Conservation (phyloP, 2,888 invertebrate genomes). For the Cephonodes hylas region DNA sequence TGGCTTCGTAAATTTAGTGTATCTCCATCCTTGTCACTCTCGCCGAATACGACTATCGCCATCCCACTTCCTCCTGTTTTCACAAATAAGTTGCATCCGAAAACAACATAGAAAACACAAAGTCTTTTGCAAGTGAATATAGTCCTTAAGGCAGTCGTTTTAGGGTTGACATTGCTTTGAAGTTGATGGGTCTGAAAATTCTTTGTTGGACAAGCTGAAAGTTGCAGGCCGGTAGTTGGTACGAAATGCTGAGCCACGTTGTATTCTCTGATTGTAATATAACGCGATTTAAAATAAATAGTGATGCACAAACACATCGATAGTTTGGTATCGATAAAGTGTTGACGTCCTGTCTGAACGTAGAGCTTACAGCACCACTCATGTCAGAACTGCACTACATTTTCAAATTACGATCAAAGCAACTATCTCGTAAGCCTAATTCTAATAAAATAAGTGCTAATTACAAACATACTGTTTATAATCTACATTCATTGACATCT, state of each 20-base stretch:
- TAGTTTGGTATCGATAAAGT: slow-evolving; percentile 19
- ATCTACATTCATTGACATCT: no score
- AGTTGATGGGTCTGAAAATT: slow-evolving; percentile 38
- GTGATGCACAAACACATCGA: slow-evolving; percentile 41
- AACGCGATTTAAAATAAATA: slow-evolving; percentile 75
- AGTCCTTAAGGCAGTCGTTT: slow-evolving; percentile 23
- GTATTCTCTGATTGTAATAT: slow-evolving; percentile 77
- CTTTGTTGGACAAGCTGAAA: slow-evolving; percentile 66
- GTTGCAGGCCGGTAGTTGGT: slow-evolving; percentile 56
- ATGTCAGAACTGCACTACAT: background rate
- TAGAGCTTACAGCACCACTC: background rate
- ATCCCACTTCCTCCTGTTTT: slow-evolving; percentile 70
- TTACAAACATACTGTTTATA: no score
- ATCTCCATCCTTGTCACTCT: slow-evolving; percentile 53
- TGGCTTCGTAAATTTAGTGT: slow-evolving; percentile 80
- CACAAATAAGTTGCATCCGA: slow-evolving; percentile 79
- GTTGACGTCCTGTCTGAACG: background rate
- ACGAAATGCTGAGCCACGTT: slow-evolving; percentile 64
- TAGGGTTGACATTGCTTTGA: slow-evolving; percentile 4
- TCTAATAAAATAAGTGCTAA: no score
- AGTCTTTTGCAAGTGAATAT: slow-evolving; percentile 31
- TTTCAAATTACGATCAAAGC: background rate
- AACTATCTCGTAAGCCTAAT: no score
- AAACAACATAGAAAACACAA: slow-evolving; percentile 76
- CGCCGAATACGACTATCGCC: slow-evolving; percentile 29